phyloP scores from a whole-genome alignment of 2,113 vertebrate species.

The Brachyistius frenatus region DNA sequence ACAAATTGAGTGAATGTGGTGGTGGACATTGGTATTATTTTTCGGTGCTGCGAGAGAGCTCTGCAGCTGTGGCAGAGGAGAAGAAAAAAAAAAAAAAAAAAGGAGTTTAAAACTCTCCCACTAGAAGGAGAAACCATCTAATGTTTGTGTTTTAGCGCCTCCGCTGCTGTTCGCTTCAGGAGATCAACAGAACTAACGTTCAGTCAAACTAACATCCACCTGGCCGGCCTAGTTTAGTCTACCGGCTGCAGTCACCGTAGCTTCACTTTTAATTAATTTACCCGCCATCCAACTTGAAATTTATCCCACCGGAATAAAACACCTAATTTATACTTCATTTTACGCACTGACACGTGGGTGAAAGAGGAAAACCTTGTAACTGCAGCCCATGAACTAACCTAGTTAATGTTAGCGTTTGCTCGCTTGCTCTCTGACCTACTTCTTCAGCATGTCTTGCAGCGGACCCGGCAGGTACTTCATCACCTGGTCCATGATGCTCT shows the following conservation, averaged over 20 bases:
- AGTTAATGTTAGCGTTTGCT: slow-evolving; percentile 52
- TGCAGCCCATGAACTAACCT: slow-evolving; percentile 58
- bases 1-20: slow-evolving; percentile 68
- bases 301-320: slow-evolving; percentile 19
- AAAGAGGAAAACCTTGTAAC: slow-evolving; percentile 52
- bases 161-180: slow-evolving; percentile 51
- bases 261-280: slow-evolving; percentile 31
- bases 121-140: slow-evolving; percentile 61
- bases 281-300: slow-evolving; percentile 22
- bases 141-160: slow-evolving; percentile 49
- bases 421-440: slow-evolving; percentile 82
- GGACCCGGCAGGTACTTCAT: slow-evolving; percentile 98
- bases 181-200: slow-evolving; percentile 17
- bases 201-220: slow-evolving; percentile 47
- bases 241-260: slow-evolving; percentile 51
- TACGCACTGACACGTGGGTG: neutral
- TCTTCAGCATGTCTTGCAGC: slow-evolving; percentile 99
- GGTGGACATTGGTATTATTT: slow-evolving; percentile 46
- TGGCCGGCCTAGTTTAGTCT: slow-evolving; percentile 44
- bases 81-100: slow-evolving; percentile 9
- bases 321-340: neutral
- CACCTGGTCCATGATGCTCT: slow-evolving; percentile 98
- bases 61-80: slow-evolving; percentile 51
- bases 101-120: slow-evolving; percentile 66
- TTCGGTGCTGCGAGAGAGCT: slow-evolving; percentile 56